A percentile compares a stretch with the other conserved stretches of the same genome.
These are phyloP conservation scores for Hippopotamyrus pictus DNA, from an alignment of 2,797 vertebrate genomes.

Conservation along the genomic window DNA sequence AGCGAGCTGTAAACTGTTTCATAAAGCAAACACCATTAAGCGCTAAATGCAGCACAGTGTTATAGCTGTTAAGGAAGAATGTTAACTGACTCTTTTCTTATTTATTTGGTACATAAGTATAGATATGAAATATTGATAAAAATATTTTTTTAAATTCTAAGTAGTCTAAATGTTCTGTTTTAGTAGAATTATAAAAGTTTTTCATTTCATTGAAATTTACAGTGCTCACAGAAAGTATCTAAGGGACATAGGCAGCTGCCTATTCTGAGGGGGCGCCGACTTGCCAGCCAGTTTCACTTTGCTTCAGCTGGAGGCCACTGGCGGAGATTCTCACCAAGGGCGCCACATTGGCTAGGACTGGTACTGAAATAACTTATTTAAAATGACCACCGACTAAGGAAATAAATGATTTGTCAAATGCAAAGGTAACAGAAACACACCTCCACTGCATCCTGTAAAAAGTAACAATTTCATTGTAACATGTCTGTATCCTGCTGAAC, in stretches of 20 bases:
- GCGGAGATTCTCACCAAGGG: too few relatives aligned
- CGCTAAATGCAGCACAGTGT: slow-evolving; percentile 6
- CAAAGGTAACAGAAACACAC: not conserved
- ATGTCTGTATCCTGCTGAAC: not conserved
- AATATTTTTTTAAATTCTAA: not conserved
- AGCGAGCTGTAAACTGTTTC: not conserved
- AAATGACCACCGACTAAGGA: too few relatives aligned
- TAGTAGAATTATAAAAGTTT: not conserved
- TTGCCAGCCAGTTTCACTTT: too few relatives aligned
- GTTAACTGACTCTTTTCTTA: not conserved
- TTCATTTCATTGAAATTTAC: not conserved
- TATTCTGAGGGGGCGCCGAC: too few relatives aligned
- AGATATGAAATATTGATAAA: not conserved
- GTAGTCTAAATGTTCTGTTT: not conserved
- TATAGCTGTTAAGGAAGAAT: slow-evolving; percentile 3
- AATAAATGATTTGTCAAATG: too few relatives aligned
- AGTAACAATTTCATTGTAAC: not conserved
- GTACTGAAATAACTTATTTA: too few relatives aligned
- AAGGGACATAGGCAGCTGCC: too few relatives aligned
- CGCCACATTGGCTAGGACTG: too few relatives aligned
- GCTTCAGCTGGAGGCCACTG: too few relatives aligned
- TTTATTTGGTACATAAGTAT: not conserved
- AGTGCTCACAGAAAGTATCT: not conserved
- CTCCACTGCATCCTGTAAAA: not conserved
- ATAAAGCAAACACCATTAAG: not conserved